Percentiles rank a stretch among this genome's conserved stretches.
Conservation (phyloP, 1,140 invertebrate genomes). For the Thaumatotibia leucotreta region DNA sequence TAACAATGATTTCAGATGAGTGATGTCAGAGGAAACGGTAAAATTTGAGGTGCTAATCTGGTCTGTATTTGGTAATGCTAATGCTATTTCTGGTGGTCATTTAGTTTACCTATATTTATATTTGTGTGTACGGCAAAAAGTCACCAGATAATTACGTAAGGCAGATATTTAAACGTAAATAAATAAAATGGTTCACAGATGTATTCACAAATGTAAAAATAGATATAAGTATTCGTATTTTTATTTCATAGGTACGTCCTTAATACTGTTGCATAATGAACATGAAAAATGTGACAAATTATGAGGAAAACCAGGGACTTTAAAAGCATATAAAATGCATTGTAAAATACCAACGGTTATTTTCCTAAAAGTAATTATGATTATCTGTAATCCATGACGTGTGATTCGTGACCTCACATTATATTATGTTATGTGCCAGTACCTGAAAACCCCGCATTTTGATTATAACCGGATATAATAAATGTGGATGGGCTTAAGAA, state of each 20-base stretch:
- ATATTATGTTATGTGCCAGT: not conserved
- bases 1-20: slow-evolving; percentile 2
- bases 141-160: too few species aligned
- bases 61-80: not conserved
- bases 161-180: too few species aligned
- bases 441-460: not conserved
- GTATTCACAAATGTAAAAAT: too few species aligned
- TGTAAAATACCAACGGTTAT: not conserved
- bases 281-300: too few species aligned
- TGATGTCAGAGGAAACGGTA: slow-evolving; percentile 3
- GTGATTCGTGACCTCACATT: not conserved
- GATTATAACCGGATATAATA: not conserved
- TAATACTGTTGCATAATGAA: too few species aligned
- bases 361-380: not conserved
- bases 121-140: too few species aligned
- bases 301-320: not conserved
- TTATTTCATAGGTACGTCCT: too few species aligned
- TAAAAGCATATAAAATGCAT: not conserved
- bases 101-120: too few species aligned
- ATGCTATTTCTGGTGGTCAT: too few species aligned
- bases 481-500: too few species aligned
- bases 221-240: too few species aligned
- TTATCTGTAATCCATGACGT: not conserved
- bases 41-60: not conserved
- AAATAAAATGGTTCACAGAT: too few species aligned